These are phyloP conservation scores for Miltochrista miniata DNA, from an alignment of 2,888 invertebrate genomes.

Conservation along the genomic window DNA sequence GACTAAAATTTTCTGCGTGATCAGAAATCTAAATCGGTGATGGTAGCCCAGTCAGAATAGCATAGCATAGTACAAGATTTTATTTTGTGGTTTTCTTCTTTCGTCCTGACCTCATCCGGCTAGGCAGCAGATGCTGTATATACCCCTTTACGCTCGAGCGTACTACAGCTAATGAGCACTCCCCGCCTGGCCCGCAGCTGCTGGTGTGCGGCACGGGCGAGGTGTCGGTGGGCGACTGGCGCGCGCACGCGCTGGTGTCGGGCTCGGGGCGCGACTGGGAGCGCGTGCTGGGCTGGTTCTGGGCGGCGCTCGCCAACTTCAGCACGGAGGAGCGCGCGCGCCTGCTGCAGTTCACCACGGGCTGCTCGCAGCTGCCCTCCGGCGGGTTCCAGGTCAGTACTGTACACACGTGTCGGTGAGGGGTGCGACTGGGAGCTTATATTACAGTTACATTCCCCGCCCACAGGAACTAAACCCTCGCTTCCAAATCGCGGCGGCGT, in stretches of 20 bases:
- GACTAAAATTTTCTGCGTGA: too few species aligned
- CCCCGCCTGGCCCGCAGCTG: constrained; percentile 96
- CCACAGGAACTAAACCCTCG: constrained; percentile 91
- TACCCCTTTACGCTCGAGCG: too few species aligned
- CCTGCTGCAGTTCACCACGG: constrained; percentile 95
- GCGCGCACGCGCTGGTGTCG: constrained; percentile 93
- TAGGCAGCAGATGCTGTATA: too few species aligned
- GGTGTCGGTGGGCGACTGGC: constrained; percentile 95
- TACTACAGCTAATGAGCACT: too few species aligned
- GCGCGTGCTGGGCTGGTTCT: constrained; percentile 86
- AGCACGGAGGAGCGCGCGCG: constrained; percentile 95
- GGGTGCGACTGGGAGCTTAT: too few species aligned
- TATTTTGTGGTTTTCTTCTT: too few species aligned
- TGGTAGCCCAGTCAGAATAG: too few species aligned
- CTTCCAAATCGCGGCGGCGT: constrained; percentile 96
- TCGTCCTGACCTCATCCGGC: too few species aligned
- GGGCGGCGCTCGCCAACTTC: constrained; percentile 90
- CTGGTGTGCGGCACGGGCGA: constrained; percentile 96
- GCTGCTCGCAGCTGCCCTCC: constrained; percentile 92
- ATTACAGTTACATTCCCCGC: too few species aligned
- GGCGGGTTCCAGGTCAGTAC: constrained; percentile 89
- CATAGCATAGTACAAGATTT: too few species aligned
- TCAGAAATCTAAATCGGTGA: too few species aligned
- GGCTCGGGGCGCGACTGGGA: constrained; percentile 92
- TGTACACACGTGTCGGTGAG: too few species aligned